Percentiles rank a stretch among this genome's conserved stretches.
Evolutionary conservation across 2,797 vertebrate species (phyloP).

Genomic region (Malacoctenus gilli): DNA sequence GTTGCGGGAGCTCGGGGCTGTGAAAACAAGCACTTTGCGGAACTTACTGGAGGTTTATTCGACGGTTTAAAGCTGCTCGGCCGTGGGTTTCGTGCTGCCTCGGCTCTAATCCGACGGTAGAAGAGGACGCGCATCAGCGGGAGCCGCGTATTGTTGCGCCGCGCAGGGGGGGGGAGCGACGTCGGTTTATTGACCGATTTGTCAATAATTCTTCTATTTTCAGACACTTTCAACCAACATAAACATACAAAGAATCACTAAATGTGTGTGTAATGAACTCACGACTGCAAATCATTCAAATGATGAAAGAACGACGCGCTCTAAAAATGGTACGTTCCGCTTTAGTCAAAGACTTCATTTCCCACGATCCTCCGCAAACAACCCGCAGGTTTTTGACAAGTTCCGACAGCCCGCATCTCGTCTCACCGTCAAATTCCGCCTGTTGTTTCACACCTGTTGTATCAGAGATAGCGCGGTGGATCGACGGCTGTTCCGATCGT

Average conservation of each 20-base stretch:
- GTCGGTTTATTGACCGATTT: not conserved
- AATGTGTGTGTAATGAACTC: no score
- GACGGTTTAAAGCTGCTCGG: slow-evolving; percentile 55
- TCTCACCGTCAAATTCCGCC: no score
- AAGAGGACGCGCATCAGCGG: slow-evolving; percentile 55
- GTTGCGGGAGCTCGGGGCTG: fast-evolving
- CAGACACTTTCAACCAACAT: no score
- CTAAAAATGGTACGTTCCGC: slow-evolving; percentile 58
- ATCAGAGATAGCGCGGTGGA: no score
- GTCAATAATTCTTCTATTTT: not conserved
- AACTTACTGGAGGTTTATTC: slow-evolving; percentile 71
- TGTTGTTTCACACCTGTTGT: no score
- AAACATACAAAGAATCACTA: no score
- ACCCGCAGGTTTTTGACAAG: slow-evolving; percentile 5
- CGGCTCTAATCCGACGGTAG: slow-evolving; percentile 65
- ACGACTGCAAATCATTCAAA: fast-evolving
- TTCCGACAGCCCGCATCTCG: slow-evolving; percentile 1
- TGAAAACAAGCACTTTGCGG: not conserved
- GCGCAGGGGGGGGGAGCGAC: slow-evolving; percentile 2
- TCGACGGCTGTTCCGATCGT: no score
- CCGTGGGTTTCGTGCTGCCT: slow-evolving; percentile 32
- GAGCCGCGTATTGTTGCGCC: slow-evolving; percentile 23
- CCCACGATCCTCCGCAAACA: slow-evolving; percentile 36
- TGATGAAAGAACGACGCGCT: fast-evolving
- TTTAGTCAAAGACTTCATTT: slow-evolving; percentile 50